These are phyloP conservation scores for Cyrtodaria siliqua DNA, from an alignment of 2,888 invertebrate species.

Conservation along the genomic window DNA sequence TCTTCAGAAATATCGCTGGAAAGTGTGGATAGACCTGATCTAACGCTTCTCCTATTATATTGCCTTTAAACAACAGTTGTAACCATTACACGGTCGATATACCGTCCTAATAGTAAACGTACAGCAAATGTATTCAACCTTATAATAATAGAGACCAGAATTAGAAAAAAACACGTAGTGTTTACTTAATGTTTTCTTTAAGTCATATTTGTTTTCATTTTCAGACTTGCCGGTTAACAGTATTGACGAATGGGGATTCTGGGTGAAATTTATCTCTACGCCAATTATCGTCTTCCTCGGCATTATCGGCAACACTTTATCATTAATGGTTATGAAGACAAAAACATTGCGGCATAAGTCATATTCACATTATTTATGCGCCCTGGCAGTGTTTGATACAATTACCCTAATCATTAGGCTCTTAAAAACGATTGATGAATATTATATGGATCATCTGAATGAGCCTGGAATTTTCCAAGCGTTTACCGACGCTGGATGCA, in stretches of 20 bases:
- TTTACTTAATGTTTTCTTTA: too few relatives aligned
- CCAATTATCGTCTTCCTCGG: slow-evolving; percentile 79
- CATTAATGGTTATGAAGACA: slow-evolving; percentile 82
- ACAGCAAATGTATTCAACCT: too few relatives aligned
- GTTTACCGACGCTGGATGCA: slow-evolving; percentile 77
- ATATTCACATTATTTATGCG: slow-evolving; percentile 83
- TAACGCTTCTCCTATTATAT: too few relatives aligned
- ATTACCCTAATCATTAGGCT: slow-evolving; percentile 76
- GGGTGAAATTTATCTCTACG: slow-evolving; percentile 77
- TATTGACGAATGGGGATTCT: slow-evolving; percentile 70
- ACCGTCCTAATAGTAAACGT: too few relatives aligned
- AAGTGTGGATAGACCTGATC: too few relatives aligned
- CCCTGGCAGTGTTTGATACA: slow-evolving; percentile 81
- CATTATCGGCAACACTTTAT: slow-evolving; percentile 81
- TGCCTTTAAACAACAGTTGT: too few relatives aligned
- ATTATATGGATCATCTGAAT: slow-evolving; percentile 27
- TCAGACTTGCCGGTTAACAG: too few relatives aligned
- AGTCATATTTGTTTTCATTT: too few relatives aligned
- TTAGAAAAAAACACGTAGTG: too few relatives aligned
- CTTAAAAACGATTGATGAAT: slow-evolving; percentile 58
- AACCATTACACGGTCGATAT: too few relatives aligned
- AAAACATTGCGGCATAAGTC: slow-evolving; percentile 79
- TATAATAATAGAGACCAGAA: too few relatives aligned
- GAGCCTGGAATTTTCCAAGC: slow-evolving; percentile 52
- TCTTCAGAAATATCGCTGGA: too few relatives aligned